These are phyloP conservation scores for Rhorus exstirpatorius DNA, from an alignment of 2,888 invertebrate species.

Conservation along the genomic window DNA sequence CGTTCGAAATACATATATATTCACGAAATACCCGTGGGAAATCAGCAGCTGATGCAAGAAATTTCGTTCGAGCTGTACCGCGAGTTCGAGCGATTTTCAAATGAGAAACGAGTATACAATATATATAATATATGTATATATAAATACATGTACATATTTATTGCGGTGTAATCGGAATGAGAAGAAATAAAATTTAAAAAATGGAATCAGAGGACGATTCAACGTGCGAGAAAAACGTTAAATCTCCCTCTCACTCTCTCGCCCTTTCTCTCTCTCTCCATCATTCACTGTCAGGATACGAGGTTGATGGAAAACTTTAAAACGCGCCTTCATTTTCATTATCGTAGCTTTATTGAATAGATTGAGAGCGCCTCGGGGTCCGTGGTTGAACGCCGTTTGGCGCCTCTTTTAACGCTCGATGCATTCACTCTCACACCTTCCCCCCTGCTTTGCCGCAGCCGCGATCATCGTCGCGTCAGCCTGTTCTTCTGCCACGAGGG, in stretches of 20 bases:
- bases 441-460: not conserved
- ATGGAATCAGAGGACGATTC: constrained; percentile 9
- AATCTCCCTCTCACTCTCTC: not conserved
- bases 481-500: constrained; percentile 34
- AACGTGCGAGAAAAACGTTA: constrained; percentile 19
- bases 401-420: constrained; percentile 47
- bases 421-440: constrained; percentile 43
- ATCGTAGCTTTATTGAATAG: constrained; percentile 73
- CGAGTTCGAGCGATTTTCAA: constrained; percentile 1
- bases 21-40: not conserved
- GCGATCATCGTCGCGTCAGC: constrained; percentile 55
- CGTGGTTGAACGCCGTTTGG: constrained; percentile 49
- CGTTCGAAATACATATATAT: not conserved
- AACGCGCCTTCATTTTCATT: constrained; percentile 69
- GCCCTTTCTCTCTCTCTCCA: not conserved
- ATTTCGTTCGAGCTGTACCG: not conserved
- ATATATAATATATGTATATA: too few relatives aligned
- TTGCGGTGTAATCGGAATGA: constrained; percentile 3
- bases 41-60: constrained; percentile 7
- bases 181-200: not conserved
- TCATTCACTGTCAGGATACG: constrained; percentile 12
- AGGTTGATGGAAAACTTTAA: constrained; percentile 70
- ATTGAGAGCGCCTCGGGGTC: constrained; percentile 52
- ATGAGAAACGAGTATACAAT: too few relatives aligned
- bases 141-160: not conserved